phyloP scores from a whole-genome alignment of 2,113 vertebrate genomes.

The Machaerirhynchus nigripectus region DNA sequence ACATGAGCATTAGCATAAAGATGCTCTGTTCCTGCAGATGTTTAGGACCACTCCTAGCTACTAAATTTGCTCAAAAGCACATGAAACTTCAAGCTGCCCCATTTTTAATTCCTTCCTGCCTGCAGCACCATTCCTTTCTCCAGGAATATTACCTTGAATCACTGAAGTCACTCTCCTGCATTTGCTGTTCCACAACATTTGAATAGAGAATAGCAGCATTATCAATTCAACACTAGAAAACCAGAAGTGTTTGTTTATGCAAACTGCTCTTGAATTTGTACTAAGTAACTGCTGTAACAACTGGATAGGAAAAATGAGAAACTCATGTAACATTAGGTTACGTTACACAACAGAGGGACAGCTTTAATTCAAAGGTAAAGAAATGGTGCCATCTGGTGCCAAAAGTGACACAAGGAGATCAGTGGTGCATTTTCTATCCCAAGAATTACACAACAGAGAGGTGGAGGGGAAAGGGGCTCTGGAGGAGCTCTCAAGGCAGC shows the following conservation, averaged over 20 bases:
- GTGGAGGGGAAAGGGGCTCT: background rate
- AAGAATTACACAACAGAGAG: background rate
- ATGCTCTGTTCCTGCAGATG: background rate
- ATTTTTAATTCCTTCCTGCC: background rate
- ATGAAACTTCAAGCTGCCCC: background rate
- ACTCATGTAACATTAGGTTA: background rate
- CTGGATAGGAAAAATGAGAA: background rate
- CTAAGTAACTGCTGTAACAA: background rate
- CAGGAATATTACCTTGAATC: background rate
- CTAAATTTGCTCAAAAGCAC: background rate
- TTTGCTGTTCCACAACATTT: background rate
- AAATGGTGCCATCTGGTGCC: slow-evolving; percentile 42
- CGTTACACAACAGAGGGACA: background rate
- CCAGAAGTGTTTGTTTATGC: background rate
- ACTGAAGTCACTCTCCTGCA: background rate
- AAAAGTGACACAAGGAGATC: background rate
- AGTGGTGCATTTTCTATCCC: background rate
- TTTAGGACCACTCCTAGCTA: background rate
- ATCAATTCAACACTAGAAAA: background rate
- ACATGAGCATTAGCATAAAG: background rate
- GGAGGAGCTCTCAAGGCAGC: background rate
- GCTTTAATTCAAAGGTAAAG: background rate
- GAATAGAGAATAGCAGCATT: background rate
- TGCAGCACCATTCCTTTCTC: background rate
- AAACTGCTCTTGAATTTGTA: background rate